Percentiles rank a stretch among this genome's conserved stretches.
Conservation (phyloP, 2,797 vertebrate species). For the Threskiornis aethiopicus region DNA sequence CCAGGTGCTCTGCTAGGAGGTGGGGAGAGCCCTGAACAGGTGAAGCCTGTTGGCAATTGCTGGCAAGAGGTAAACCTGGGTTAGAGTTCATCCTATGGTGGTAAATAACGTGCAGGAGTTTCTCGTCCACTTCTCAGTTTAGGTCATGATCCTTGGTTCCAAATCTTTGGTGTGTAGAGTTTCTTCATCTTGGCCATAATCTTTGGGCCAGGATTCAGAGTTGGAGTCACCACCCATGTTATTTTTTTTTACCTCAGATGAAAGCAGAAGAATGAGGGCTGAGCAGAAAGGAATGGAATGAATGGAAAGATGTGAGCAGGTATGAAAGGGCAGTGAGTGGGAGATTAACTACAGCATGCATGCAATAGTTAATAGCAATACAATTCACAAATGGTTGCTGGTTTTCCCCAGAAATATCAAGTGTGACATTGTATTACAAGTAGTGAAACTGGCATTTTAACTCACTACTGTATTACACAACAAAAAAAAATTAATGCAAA, state of each 20-base stretch:
- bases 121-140: neutral
- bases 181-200: neutral
- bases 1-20: neutral
- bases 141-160: neutral
- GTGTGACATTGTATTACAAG: neutral
- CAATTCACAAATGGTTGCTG: neutral
- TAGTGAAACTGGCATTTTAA: neutral
- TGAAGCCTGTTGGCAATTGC: neutral
- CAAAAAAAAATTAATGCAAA: neutral
- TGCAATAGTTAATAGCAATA: neutral
- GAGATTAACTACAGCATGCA: neutral
- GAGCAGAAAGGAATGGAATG: neutral
- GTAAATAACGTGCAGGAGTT: neutral
- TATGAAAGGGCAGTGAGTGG: neutral
- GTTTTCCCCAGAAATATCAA: neutral
- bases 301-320: neutral
- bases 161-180: neutral
- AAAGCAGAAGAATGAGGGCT: neutral
- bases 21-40: neutral
- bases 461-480: neutral
- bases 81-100: rapidly evolving
- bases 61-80: neutral
- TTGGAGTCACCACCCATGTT: neutral
- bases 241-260: neutral
- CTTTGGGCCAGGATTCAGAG: neutral